A percentile compares a stretch with the other conserved stretches of the same genome.
phyloP scores from a whole-genome alignment of 2,113 vertebrate species.

The Amphiprion percula region DNA sequence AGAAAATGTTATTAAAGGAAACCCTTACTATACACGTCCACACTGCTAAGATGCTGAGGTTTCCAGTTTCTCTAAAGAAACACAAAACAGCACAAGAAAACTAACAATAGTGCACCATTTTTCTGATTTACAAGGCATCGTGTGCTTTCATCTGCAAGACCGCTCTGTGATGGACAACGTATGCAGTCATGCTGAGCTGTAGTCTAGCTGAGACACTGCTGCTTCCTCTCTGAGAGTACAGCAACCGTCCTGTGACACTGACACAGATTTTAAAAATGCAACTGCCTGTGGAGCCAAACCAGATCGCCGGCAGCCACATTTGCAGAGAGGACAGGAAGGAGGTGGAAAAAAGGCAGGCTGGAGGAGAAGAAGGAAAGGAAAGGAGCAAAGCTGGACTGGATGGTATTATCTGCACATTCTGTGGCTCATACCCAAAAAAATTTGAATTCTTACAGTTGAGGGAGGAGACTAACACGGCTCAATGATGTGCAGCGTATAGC shows the following conservation, averaged over 20 bases:
- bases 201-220: constrained; percentile 3
- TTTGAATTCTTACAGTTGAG: constrained; percentile 64
- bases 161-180: neutral
- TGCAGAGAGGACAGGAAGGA: constrained; percentile 30
- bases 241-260: constrained; percentile 62
- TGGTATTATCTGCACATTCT: constrained; percentile 52
- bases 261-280: constrained; percentile 70
- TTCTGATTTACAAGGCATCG: neutral
- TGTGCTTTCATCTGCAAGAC: neutral
- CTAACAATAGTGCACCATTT: no score
- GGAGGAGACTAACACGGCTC: constrained; percentile 44
- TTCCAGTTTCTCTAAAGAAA: no score
- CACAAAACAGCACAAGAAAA: no score
- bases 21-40: neutral
- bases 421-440: constrained; percentile 56
- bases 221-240: constrained; percentile 5
- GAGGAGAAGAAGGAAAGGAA: neutral
- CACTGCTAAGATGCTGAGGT: neutral
- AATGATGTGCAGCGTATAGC: constrained; percentile 1
- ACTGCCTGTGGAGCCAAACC: constrained; percentile 35
- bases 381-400: constrained; percentile 33
- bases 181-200: neutral
- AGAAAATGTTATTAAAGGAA: constrained; percentile 33
- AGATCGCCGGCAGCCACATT: constrained; percentile 39
- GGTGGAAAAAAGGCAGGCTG: constrained; percentile 4